phyloP scores from a whole-genome alignment of 2,888 invertebrate species.

The Rhagium mordax region DNA sequence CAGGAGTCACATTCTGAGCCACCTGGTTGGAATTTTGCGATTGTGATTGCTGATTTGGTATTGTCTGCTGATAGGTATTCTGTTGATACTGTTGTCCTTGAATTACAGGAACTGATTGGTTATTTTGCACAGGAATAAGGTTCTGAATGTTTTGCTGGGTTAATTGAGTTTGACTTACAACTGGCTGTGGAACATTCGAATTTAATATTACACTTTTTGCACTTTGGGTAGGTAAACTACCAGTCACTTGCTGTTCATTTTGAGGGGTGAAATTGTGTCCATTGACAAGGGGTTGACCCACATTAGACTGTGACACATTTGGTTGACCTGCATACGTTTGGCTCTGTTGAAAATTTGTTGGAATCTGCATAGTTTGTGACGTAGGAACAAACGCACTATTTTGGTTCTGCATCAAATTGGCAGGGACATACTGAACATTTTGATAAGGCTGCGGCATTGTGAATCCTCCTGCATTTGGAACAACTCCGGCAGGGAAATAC shows the following conservation, averaged over 20 bases:
- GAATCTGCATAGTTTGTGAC: conserved; percentile 63
- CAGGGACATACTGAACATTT: conserved; percentile 67
- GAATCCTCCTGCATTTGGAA: conserved; percentile 59
- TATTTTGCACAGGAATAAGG: conserved; percentile 39
- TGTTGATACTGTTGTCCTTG: conserved; percentile 52
- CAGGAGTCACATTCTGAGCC: conserved; percentile 36
- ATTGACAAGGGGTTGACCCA: conserved; percentile 64
- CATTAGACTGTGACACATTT: conserved; percentile 58
- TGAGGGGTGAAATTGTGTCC: conserved; percentile 64
- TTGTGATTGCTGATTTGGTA: conserved; percentile 46
- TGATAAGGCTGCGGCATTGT: conserved; percentile 60
- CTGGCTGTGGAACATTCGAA: conserved; percentile 48
- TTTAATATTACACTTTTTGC: conserved; percentile 64
- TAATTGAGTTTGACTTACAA: conserved; percentile 44
- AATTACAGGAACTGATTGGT: conserved; percentile 41
- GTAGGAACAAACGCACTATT: conserved; percentile 68
- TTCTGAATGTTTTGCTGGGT: conserved; percentile 48
- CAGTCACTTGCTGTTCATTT: conserved; percentile 56
- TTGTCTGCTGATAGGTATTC: conserved; percentile 60
- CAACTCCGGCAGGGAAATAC: conserved; percentile 63
- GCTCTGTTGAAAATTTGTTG: conserved; percentile 65
- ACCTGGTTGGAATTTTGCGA: conserved; percentile 40
- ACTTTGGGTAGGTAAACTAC: conserved; percentile 64
- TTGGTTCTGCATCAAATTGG: conserved; percentile 65
- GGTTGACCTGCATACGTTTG: conserved; percentile 67